Conservation (phyloP, 2,888 invertebrate genomes). For the Aromia moschata region DNA sequence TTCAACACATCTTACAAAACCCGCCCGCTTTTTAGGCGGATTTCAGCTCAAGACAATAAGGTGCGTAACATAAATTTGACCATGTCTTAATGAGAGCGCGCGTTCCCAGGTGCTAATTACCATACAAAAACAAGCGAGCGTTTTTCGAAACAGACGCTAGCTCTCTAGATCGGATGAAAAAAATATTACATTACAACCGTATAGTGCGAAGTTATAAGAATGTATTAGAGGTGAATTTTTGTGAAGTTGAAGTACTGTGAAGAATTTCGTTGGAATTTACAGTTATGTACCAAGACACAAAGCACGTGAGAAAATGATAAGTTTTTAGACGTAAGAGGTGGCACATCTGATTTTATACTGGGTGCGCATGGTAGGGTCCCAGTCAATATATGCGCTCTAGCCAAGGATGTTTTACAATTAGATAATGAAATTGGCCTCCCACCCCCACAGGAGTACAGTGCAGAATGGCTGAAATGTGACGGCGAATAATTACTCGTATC, state of each 20-base stretch:
- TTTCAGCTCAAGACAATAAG: constrained; percentile 16
- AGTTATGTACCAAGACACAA: no score
- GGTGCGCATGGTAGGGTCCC: constrained; percentile 39
- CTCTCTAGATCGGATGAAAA: background rate
- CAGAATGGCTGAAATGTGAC: no score
- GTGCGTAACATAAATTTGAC: constrained; percentile 44
- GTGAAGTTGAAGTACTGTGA: no score
- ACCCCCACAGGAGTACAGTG: no score
- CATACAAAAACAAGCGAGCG: constrained; percentile 42
- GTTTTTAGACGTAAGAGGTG: constrained; percentile 33
- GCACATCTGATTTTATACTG: constrained; percentile 40
- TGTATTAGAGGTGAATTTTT: no score
- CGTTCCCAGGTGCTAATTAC: constrained; percentile 43
- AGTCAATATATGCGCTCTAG: constrained; percentile 57
- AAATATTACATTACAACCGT: no score
- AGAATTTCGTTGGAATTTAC: background rate
- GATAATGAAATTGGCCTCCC: no score
- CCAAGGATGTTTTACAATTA: constrained; percentile 56
- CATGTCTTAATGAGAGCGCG: constrained; percentile 46
- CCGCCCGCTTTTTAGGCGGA: background rate
- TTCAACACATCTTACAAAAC: constrained; percentile 10
- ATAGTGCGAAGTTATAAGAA: no score
- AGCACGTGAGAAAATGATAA: constrained; percentile 27
- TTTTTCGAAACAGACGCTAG: constrained; percentile 18
- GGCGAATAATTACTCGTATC: no score